Conservation (phyloP, 2,113 vertebrate genomes). For the Paramormyrops kingsleyae region DNA sequence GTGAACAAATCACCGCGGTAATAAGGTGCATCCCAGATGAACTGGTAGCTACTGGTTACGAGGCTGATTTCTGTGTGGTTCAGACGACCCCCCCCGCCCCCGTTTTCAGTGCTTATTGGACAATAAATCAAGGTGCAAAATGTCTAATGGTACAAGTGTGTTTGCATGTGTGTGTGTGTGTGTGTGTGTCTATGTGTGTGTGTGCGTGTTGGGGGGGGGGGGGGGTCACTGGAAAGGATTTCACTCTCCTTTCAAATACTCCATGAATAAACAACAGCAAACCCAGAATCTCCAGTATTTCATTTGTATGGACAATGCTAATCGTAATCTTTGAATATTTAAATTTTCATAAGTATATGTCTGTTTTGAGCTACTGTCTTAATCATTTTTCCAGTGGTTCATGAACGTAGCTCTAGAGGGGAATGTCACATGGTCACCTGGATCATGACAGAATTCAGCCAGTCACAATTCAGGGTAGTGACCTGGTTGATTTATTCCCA, state of each 20-base stretch:
- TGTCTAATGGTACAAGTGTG: background rate
- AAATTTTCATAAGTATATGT: conserved; percentile 7
- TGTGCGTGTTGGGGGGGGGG: background rate
- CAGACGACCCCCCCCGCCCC: background rate
- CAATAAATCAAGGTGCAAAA: conserved; percentile 3
- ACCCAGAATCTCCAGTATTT: background rate
- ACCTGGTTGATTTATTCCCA: background rate
- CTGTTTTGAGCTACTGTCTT: conserved; percentile 1
- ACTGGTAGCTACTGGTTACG: background rate
- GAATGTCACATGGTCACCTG: background rate
- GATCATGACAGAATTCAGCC: background rate
- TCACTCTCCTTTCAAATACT: background rate
- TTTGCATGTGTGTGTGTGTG: background rate
- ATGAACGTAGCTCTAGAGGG: background rate
- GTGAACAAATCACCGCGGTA: background rate
- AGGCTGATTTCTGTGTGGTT: background rate
- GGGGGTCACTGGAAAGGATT: background rate
- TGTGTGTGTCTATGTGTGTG: too few relatives aligned
- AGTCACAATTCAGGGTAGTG: background rate
- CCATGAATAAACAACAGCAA: background rate
- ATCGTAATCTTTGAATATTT: conserved; percentile 11
- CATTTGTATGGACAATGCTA: background rate
- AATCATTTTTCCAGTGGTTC: background rate
- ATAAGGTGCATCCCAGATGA: background rate
- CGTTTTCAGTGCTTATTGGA: background rate